These are phyloP conservation scores for Phorcus lineatus DNA, from an alignment of 2,888 invertebrate genomes.

Conservation along the genomic window DNA sequence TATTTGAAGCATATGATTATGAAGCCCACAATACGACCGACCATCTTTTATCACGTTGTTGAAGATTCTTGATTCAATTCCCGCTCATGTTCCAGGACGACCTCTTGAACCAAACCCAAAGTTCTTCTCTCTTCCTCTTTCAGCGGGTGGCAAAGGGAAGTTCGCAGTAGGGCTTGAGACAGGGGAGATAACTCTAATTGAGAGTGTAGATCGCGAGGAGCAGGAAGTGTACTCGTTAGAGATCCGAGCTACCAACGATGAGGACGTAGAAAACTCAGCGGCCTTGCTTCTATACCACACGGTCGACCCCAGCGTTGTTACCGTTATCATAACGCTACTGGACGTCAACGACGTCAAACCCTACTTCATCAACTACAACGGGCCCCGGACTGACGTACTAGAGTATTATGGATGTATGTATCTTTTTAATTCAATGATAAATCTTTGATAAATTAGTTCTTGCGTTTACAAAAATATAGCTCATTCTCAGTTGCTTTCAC, in stretches of 20 bases:
- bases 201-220: conserved; percentile 87
- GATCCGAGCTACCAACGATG: conserved; percentile 88
- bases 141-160: conserved; percentile 82
- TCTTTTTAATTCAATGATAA: background rate
- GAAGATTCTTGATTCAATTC: no score
- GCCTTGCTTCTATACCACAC: background rate
- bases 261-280: conserved; percentile 69
- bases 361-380: conserved; percentile 81
- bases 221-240: conserved; percentile 85
- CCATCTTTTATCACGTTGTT: no score
- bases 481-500: no score
- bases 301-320: conserved; percentile 80
- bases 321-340: conserved; percentile 82
- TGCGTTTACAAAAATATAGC: no score
- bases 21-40: no score
- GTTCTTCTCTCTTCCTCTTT: background rate
- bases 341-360: conserved; percentile 84
- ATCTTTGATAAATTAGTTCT: no score
- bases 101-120: no score
- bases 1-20: no score
- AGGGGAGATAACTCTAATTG: conserved; percentile 87
- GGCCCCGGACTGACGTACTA: conserved; percentile 71
- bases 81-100: no score
- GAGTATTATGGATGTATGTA: conserved; percentile 81
- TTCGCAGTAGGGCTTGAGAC: conserved; percentile 88